Conservation (phyloP, 2,888 invertebrate species). For the Tachina grossa region DNA sequence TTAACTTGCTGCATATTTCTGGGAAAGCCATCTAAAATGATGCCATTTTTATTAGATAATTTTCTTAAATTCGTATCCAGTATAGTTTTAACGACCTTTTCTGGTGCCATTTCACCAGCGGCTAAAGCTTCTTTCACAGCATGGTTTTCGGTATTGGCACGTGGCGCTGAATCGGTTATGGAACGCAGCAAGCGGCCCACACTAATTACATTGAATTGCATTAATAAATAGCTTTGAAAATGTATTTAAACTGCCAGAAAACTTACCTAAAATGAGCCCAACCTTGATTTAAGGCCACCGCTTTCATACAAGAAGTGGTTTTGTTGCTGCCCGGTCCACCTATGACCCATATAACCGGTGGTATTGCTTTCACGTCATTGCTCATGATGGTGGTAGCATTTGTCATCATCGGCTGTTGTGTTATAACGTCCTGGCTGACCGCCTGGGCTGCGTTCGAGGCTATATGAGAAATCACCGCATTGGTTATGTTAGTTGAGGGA, state of each 20-base stretch:
- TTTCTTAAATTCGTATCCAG: conserved; percentile 88
- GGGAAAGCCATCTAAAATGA: conserved; percentile 97
- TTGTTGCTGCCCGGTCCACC: conserved; percentile 97
- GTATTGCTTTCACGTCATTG: conserved; percentile 75
- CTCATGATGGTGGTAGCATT: conserved; percentile 73
- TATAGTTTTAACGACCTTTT: conserved; percentile 90
- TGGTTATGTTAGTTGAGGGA: conserved; percentile 72
- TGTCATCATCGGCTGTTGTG: conserved; percentile 75
- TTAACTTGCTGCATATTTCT: conserved; percentile 94
- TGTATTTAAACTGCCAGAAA: neutral
- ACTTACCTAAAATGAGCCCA: conserved; percentile 89
- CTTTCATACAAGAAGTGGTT: conserved; percentile 89
- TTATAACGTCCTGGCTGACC: conserved; percentile 74
- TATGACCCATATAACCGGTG: conserved; percentile 86
- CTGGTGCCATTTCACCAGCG: conserved; percentile 91
- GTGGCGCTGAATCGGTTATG: conserved; percentile 87
- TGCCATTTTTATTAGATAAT: conserved; percentile 87
- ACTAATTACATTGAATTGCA: conserved; percentile 80
- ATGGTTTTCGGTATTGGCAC: conserved; percentile 86
- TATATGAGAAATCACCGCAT: conserved; percentile 73
- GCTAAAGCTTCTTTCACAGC: conserved; percentile 88
- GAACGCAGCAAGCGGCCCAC: conserved; percentile 90
- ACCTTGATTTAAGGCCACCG: conserved; percentile 87
- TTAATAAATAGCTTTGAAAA: neutral
- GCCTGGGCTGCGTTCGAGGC: conserved; percentile 73